A percentile compares a stretch with the other conserved stretches of the same genome.
These are phyloP conservation scores for Sparus aurata DNA, from an alignment of 2,797 vertebrate species.

Conservation along the genomic window DNA sequence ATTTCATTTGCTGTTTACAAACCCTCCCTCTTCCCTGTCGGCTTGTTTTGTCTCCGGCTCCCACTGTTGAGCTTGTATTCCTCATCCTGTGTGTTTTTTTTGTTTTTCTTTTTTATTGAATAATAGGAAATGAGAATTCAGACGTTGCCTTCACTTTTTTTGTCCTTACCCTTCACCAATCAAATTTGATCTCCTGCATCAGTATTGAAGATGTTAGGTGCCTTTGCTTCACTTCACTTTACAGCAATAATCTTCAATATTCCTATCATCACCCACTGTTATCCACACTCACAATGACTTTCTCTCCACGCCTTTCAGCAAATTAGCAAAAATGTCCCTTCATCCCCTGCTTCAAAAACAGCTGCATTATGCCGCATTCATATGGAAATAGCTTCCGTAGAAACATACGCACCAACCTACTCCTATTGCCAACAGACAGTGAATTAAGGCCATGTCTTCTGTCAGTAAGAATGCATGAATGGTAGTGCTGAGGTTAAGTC, in stretches of 20 bases:
- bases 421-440: neutral
- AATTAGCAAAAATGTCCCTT: conserved; percentile 40
- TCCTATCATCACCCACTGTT: conserved; percentile 35
- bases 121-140: conserved; percentile 29
- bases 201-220: neutral
- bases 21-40: neutral
- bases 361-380: conserved; percentile 47
- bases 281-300: conserved; percentile 39
- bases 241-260: conserved; percentile 40
- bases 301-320: conserved; percentile 40
- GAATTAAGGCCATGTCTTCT: neutral
- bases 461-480: neutral
- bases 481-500: neutral
- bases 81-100: conserved; percentile 17
- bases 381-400: conserved; percentile 32
- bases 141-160: conserved; percentile 9
- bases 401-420: conserved; percentile 10
- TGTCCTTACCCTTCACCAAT: conserved; percentile 28
- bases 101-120: conserved; percentile 35
- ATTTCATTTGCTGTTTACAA: conserved; percentile 53
- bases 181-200: conserved; percentile 21
- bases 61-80: conserved; percentile 18
- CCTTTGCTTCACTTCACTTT: conserved; percentile 41
- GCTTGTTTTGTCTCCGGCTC: conserved; percentile 47
- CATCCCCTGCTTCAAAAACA: conserved; percentile 45